phyloP scores from a whole-genome alignment of 2,797 vertebrate species.

The Pterois miles region DNA sequence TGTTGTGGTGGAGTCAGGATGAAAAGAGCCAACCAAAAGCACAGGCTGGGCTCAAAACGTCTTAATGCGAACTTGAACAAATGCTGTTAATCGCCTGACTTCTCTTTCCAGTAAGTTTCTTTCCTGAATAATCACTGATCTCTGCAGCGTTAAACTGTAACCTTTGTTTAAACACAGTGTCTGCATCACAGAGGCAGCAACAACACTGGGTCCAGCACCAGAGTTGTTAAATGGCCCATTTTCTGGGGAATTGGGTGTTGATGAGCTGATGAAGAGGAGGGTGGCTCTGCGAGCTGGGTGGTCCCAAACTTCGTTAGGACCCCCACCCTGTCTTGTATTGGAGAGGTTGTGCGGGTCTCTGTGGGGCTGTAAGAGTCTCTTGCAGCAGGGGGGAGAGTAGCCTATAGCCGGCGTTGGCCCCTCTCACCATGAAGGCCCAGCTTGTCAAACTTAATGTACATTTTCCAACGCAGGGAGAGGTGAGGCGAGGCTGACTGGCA shows the following conservation, averaged over 20 bases:
- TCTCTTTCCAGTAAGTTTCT: conserved; percentile 60
- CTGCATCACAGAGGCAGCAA: conserved; percentile 54
- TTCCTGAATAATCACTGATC: conserved; percentile 56
- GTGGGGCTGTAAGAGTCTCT: conserved; percentile 77
- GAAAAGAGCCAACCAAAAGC: conserved; percentile 73
- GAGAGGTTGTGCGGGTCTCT: conserved; percentile 74
- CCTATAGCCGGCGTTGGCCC: conserved; percentile 69
- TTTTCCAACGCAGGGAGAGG: conserved; percentile 78
- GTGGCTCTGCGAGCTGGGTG: conserved; percentile 77
- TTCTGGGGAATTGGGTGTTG: conserved; percentile 83
- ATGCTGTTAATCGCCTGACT: conserved; percentile 62
- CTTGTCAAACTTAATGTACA: conserved; percentile 84
- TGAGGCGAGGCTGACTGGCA: conserved; percentile 75
- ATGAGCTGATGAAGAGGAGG: conserved; percentile 84
- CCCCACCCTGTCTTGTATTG: conserved; percentile 66
- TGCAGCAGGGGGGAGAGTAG: conserved; percentile 69
- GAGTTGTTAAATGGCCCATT: conserved; percentile 78
- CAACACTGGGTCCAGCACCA: conserved; percentile 54
- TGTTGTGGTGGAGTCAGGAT: conserved; percentile 75
- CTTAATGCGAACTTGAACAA: conserved; percentile 62
- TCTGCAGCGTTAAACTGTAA: conserved; percentile 42
- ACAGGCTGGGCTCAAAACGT: conserved; percentile 51
- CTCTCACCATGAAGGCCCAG: conserved; percentile 78
- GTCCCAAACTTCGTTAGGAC: conserved; percentile 73
- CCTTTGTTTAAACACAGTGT: conserved; percentile 48